These are phyloP conservation scores for Sturmia bella DNA, from an alignment of 2,888 invertebrate species.

Conservation along the genomic window DNA sequence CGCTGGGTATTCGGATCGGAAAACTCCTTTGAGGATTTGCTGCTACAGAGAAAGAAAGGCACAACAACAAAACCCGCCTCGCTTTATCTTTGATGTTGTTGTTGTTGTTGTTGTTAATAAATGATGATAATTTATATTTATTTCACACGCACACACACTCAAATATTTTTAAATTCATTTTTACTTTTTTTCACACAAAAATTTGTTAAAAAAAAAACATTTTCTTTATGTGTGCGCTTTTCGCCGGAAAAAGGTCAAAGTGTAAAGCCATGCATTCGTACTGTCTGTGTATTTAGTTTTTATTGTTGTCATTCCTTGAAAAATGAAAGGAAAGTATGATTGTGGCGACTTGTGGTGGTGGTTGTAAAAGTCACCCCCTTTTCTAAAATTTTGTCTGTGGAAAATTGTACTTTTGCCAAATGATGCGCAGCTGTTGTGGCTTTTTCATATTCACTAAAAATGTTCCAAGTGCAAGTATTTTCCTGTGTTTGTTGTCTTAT, in stretches of 20 bases:
- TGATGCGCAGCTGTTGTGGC: conserved; percentile 69
- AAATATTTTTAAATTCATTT: not conserved
- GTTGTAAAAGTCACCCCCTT: conserved; percentile 50
- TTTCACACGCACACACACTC: not conserved
- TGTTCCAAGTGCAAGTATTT: conserved; percentile 40
- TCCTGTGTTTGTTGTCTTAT: not conserved
- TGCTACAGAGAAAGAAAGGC: too few species aligned
- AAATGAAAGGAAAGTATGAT: not conserved
- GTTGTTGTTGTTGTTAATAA: not conserved
- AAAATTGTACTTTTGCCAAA: conserved; percentile 59
- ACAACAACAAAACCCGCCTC: conserved; percentile 73
- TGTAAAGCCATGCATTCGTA: conserved; percentile 21
- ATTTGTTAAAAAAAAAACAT: not conserved
- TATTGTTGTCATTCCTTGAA: conserved; percentile 25
- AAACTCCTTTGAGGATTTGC: conserved; percentile 81
- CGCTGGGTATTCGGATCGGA: conserved; percentile 80
- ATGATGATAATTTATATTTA: conserved; percentile 31
- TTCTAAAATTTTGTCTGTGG: conserved; percentile 12
- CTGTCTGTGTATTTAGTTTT: conserved; percentile 7
- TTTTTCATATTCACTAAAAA: conserved; percentile 59
- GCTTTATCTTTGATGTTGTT: conserved; percentile 77
- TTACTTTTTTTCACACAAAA: not conserved
- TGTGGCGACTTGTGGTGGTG: not conserved
- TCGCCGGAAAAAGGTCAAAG: conserved; percentile 35
- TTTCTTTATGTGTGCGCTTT: conserved; percentile 36